Conservation (phyloP, 2,113 vertebrate genomes). For the Burhinus oedicnemus region DNA sequence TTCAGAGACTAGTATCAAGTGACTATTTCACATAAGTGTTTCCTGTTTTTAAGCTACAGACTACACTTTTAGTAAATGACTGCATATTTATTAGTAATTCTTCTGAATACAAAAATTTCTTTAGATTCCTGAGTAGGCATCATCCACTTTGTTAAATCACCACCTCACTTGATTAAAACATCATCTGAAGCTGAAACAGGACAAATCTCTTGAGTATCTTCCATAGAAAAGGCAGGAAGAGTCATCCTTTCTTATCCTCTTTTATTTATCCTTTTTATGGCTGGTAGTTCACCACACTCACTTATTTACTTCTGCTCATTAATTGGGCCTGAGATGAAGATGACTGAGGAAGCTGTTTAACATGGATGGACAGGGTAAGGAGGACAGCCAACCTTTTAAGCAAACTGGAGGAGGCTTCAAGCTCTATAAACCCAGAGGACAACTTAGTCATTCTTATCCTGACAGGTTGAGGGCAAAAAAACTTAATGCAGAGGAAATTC, state of each 20-base stretch:
- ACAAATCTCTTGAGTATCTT: background rate
- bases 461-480: background rate
- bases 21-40: background rate
- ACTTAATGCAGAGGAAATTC: background rate
- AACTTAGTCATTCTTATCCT: background rate
- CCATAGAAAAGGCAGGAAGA: background rate
- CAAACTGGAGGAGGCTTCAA: background rate
- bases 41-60: background rate
- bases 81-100: background rate
- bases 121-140: background rate
- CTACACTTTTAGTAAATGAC: background rate
- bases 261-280: background rate
- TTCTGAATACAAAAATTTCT: background rate
- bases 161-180: background rate
- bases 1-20: background rate
- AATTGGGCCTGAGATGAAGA: background rate
- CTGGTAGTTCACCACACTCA: background rate
- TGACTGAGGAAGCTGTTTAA: background rate
- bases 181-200: background rate
- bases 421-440: background rate
- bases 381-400: background rate
- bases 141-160: background rate
- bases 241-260: background rate
- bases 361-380: background rate
- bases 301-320: background rate